Conservation (phyloP, 2,797 vertebrate genomes). For the Helostoma temminkii region DNA sequence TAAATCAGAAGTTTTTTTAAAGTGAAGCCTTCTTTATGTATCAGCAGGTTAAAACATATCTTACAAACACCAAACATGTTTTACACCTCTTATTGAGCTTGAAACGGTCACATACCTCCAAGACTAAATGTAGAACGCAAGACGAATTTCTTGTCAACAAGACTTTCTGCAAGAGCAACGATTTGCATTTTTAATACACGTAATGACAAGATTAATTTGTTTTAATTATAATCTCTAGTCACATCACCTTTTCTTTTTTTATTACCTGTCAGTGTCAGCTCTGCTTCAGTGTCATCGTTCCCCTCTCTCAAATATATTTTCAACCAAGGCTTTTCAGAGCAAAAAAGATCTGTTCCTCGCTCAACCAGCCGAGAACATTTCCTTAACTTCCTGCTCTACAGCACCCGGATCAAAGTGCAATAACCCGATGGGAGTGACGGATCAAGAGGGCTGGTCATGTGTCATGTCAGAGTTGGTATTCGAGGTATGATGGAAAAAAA, state of each 20-base stretch:
- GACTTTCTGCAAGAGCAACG: slow-evolving; percentile 18
- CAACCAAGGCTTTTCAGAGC: not conserved
- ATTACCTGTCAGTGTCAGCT: slow-evolving; percentile 57
- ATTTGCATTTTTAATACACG: slow-evolving; percentile 13
- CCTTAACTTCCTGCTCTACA: slow-evolving; percentile 61
- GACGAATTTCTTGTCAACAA: not conserved
- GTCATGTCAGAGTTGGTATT: slow-evolving; percentile 24
- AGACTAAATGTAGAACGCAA: not conserved
- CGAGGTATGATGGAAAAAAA: not conserved
- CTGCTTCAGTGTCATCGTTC: slow-evolving; percentile 34
- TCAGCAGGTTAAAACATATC: no score
- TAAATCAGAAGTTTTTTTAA: not conserved
- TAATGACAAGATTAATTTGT: not conserved
- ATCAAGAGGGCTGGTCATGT: slow-evolving; percentile 36
- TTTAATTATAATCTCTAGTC: not conserved
- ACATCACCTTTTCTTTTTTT: not conserved
- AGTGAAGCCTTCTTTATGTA: no score
- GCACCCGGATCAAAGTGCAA: slow-evolving; percentile 79
- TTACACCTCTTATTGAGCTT: not conserved
- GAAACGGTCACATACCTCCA: not conserved
- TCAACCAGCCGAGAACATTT: not conserved
- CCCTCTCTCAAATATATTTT: slow-evolving; percentile 7
- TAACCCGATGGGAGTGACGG: slow-evolving; percentile 32
- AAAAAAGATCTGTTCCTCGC: not conserved
- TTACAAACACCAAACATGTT: not conserved